A percentile compares a stretch with the other conserved stretches of the same genome.
Conservation (phyloP, 2,113 vertebrate species). For the Charina bottae region DNA sequence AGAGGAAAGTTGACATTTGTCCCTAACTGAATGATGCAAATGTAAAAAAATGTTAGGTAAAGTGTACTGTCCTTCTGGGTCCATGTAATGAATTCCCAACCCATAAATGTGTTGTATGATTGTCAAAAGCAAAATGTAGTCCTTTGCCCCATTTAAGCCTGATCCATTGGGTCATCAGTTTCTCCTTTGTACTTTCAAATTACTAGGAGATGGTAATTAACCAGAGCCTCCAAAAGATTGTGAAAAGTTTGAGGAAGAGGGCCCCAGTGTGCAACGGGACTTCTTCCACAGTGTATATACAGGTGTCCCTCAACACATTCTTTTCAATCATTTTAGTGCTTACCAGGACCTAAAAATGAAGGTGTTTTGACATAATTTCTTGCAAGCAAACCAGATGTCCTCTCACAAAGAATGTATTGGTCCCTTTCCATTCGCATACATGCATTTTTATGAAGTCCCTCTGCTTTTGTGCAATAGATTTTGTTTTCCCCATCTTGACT, state of each 20-base stretch:
- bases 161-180: not conserved
- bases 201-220: not conserved
- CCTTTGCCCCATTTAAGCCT: not conserved
- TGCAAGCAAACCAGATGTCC: not conserved
- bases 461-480: not conserved
- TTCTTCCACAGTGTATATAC: not conserved
- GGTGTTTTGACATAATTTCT: not conserved
- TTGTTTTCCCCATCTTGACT: not conserved
- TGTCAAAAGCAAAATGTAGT: not conserved
- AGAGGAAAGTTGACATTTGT: not conserved
- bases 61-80: not conserved
- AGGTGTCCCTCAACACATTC: not conserved
- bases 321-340: not conserved
- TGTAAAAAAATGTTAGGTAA: not conserved
- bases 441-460: not conserved
- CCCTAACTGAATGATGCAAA: not conserved
- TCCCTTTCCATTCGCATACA: not conserved
- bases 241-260: not conserved
- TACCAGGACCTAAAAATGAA: not conserved
- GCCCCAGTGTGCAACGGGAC: not conserved
- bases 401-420: not conserved
- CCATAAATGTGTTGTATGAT: not conserved
- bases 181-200: not conserved
- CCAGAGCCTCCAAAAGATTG: not conserved
- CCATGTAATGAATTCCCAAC: not conserved